A percentile compares a stretch with the other conserved stretches of the same genome.
Conservation (phyloP, 2,888 invertebrate genomes). For the Amaurobius ferox region DNA sequence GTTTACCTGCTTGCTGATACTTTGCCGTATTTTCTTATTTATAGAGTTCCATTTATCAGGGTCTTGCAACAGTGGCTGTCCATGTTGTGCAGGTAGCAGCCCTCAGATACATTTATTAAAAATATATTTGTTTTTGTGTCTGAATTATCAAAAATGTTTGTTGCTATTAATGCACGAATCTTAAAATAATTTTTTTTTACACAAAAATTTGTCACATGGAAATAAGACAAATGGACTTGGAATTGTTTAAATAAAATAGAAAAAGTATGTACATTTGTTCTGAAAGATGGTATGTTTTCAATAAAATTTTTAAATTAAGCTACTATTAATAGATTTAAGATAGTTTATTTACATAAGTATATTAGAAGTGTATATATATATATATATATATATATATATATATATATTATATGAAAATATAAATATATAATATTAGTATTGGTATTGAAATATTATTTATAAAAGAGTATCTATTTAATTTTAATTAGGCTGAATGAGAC, state of each 20-base stretch:
- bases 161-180: neutral
- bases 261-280: neutral
- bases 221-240: neutral
- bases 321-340: too few species aligned
- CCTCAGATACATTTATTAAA: neutral
- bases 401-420: too few species aligned
- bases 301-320: too few species aligned
- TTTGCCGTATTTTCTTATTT: conserved; percentile 16
- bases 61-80: neutral
- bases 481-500: too few species aligned
- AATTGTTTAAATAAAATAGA: neutral
- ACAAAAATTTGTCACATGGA: neutral
- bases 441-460: too few species aligned
- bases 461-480: too few species aligned
- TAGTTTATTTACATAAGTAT: too few species aligned
- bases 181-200: neutral
- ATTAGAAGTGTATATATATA: too few species aligned
- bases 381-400: too few species aligned
- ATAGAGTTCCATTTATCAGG: conserved; percentile 12
- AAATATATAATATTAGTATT: too few species aligned
- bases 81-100: neutral
- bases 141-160: neutral
- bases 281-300: neutral
- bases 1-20: conserved; percentile 9
- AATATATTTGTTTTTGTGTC: neutral